Conservation (phyloP, 1,140 invertebrate species). For the Helicoverpa armigera region DNA sequence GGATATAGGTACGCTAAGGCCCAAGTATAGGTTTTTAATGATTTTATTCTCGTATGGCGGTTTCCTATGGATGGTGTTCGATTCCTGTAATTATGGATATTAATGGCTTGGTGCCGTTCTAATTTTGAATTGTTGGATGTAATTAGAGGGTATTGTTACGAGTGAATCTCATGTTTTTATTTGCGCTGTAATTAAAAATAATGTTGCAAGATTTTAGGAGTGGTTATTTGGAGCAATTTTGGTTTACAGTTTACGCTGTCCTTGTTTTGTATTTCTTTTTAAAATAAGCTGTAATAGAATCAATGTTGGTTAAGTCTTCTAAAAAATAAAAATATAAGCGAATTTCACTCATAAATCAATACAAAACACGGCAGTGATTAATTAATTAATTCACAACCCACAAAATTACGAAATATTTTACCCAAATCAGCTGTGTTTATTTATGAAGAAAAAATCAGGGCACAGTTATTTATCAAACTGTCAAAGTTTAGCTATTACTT, state of each 20-base stretch:
- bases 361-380: neutral
- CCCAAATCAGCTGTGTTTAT: slow-evolving; percentile 1
- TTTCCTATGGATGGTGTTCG: slow-evolving; percentile 34
- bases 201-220: too few species aligned
- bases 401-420: neutral
- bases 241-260: too few species aligned
- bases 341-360: too few species aligned
- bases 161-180: neutral
- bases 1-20: slow-evolving; percentile 5
- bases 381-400: slow-evolving; percentile 31
- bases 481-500: slow-evolving; percentile 38
- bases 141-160: neutral
- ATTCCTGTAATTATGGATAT: slow-evolving; percentile 30
- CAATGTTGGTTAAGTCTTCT: too few species aligned
- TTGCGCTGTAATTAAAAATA: neutral
- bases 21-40: slow-evolving; percentile 36
- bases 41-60: slow-evolving; percentile 25
- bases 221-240: too few species aligned
- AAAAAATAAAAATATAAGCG: too few species aligned
- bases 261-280: too few species aligned
- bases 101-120: neutral
- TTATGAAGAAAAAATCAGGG: slow-evolving; percentile 13
- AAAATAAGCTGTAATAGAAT: too few species aligned
- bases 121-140: slow-evolving; percentile 2
- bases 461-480: slow-evolving; percentile 35